phyloP scores from a whole-genome alignment of 2,113 vertebrate species.

The Pteruthius melanotis region DNA sequence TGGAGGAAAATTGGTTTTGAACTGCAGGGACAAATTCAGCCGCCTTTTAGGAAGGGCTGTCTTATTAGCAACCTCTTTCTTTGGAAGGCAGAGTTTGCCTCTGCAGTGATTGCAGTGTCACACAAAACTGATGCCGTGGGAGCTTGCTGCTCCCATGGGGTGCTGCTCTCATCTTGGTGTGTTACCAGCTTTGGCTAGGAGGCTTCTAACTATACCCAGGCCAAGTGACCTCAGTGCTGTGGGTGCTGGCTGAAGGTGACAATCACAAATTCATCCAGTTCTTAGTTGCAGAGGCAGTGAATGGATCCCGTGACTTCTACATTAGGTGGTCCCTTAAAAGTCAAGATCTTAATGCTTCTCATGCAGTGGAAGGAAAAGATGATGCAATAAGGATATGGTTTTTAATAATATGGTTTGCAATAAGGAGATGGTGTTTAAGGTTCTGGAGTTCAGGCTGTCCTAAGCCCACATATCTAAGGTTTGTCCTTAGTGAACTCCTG shows the following conservation, averaged over 20 bases:
- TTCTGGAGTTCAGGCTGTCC: not conserved
- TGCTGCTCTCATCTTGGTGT: not conserved
- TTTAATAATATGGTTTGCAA: too few species aligned
- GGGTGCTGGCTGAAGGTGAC: not conserved
- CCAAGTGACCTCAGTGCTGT: not conserved
- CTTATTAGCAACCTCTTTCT: not conserved
- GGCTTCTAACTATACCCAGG: not conserved
- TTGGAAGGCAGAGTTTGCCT: not conserved
- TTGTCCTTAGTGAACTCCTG: not conserved
- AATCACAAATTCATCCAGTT: not conserved
- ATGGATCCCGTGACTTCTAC: not conserved
- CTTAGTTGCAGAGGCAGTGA: not conserved
- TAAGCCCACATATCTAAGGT: not conserved
- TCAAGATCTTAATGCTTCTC: not conserved
- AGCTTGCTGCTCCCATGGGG: not conserved
- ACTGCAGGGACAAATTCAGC: not conserved
- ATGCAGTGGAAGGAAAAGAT: not conserved
- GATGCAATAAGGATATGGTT: not conserved
- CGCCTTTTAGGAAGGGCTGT: not conserved
- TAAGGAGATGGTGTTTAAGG: not conserved
- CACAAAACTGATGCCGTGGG: not conserved
- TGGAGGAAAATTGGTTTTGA: not conserved
- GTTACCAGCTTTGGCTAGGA: not conserved
- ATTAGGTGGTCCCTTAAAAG: not conserved
- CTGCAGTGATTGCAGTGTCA: fast-evolving